Evolutionary conservation across 2,888 invertebrate species (phyloP).

Genomic region (Folsomia candida): DNA sequence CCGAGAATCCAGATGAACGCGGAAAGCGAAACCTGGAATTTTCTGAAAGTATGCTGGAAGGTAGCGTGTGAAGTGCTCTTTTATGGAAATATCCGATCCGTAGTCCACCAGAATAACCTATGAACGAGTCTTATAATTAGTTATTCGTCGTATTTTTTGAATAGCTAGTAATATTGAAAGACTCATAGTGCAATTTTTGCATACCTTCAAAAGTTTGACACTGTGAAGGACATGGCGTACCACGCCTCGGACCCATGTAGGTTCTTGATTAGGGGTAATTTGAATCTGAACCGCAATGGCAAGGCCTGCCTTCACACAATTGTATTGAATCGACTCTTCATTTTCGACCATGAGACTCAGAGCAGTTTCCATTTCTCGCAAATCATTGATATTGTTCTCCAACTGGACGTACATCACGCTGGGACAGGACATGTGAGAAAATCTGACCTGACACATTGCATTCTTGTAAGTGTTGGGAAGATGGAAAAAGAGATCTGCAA

Average conservation of each 20-base stretch:
- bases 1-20: slow-evolving; percentile 24
- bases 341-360: neutral
- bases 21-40: slow-evolving; percentile 26
- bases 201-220: neutral
- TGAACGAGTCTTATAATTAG: neutral
- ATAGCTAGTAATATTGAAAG: too few species aligned
- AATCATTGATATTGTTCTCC: neutral
- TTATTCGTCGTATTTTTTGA: too few species aligned
- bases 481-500: neutral
- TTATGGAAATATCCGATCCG: slow-evolving; percentile 17
- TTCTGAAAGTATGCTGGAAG: slow-evolving; percentile 20
- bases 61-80: neutral
- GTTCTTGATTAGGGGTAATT: neutral
- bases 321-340: neutral
- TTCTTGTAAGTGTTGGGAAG: neutral
- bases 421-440: neutral
- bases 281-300: slow-evolving; percentile 1
- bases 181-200: too few species aligned
- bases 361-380: slow-evolving; percentile 13
- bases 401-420: slow-evolving; percentile 8
- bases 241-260: slow-evolving; percentile 16
- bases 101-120: slow-evolving; percentile 32
- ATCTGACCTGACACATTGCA: neutral
- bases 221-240: neutral
- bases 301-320: neutral